phyloP scores from a whole-genome alignment of 2,797 vertebrate species.

The Anas bernieri region DNA sequence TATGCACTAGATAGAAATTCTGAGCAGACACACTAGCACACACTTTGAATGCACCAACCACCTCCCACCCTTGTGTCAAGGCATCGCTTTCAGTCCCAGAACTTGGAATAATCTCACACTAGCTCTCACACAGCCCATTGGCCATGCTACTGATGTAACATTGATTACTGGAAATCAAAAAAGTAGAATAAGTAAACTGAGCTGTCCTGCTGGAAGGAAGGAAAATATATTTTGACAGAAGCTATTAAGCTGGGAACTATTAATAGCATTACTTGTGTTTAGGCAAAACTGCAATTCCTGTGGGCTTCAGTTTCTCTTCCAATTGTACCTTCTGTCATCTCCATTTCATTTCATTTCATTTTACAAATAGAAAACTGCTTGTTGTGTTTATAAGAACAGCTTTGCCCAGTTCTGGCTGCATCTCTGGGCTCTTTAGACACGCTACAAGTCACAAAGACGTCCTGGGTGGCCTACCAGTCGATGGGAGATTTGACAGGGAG shows the following conservation, averaged over 20 bases:
- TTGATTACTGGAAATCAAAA: neutral
- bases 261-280: neutral
- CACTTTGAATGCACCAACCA: neutral
- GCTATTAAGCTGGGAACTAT: neutral
- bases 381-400: neutral
- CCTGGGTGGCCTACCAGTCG: neutral
- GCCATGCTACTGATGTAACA: neutral
- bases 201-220: neutral
- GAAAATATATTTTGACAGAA: neutral
- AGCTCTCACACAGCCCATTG: neutral
- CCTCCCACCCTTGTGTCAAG: neutral
- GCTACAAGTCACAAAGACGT: neutral
- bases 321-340: neutral
- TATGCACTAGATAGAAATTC: neutral
- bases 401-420: neutral
- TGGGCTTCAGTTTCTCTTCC: neutral
- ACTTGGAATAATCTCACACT: neutral
- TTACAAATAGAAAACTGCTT: neutral
- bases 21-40: neutral
- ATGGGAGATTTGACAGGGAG: neutral
- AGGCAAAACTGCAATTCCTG: neutral
- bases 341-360: neutral
- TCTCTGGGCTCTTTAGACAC: neutral
- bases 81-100: neutral
- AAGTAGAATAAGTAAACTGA: neutral